phyloP scores from a whole-genome alignment of 1,140 invertebrate species.

The Diprion similis region DNA sequence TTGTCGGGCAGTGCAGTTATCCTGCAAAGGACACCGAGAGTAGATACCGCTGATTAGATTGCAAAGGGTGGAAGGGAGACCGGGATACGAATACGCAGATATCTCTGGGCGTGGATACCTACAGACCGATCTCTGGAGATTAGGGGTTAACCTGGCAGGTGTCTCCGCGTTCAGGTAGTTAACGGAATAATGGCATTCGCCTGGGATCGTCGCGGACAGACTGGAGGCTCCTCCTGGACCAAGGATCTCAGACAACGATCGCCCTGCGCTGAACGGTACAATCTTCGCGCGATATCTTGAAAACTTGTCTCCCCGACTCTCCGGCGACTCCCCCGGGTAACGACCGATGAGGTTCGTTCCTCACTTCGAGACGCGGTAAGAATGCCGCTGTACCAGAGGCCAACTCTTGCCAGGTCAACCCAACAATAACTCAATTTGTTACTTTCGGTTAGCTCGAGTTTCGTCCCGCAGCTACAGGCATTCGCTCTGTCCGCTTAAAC shows the following conservation, averaged over 20 bases:
- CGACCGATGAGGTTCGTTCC: neutral
- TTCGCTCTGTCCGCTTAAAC: neutral
- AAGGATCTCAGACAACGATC: no score
- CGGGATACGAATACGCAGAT: neutral
- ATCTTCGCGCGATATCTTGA: slow-evolving; percentile 2
- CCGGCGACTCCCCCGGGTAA: neutral
- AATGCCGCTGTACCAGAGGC: neutral
- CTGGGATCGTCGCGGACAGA: no score
- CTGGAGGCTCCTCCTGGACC: no score
- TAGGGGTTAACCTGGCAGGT: slow-evolving; percentile 2
- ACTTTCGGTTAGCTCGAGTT: neutral
- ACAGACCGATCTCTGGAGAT: neutral
- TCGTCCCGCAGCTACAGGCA: neutral
- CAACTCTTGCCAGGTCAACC: neutral
- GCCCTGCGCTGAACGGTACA: neutral
- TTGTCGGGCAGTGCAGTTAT: neutral
- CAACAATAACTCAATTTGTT: slow-evolving; percentile 8
- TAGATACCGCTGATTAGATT: no score
- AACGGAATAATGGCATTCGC: no score
- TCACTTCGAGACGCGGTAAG: neutral
- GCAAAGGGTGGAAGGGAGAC: no score
- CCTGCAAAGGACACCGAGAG: neutral
- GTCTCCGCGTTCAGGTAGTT: neutral
- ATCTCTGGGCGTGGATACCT: neutral
- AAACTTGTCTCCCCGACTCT: neutral